phyloP scores from a whole-genome alignment of 2,888 invertebrate genomes.

The Leptopilina myrica region DNA sequence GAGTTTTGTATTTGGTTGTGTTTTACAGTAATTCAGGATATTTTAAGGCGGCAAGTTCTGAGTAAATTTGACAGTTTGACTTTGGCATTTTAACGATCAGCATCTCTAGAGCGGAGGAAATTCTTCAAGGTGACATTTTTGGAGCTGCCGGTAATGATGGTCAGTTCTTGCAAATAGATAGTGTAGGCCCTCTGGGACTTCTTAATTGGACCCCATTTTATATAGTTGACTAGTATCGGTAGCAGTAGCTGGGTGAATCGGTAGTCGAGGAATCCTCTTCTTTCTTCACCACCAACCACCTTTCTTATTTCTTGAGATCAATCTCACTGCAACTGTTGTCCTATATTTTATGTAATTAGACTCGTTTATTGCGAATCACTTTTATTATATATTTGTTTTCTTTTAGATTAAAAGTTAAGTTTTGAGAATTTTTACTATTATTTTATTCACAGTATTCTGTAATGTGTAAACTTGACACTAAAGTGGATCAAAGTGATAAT shows the following conservation, averaged over 20 bases:
- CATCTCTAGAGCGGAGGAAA: conserved; percentile 64
- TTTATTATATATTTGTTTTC: neutral
- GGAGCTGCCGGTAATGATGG: conserved; percentile 57
- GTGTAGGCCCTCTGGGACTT: conserved; percentile 55
- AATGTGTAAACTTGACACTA: no score
- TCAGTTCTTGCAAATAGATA: conserved; percentile 63
- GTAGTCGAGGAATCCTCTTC: conserved; percentile 58
- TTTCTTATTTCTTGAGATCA: conserved; percentile 4
- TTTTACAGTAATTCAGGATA: conserved; percentile 25
- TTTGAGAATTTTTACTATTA: no score
- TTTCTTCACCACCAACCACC: conserved; percentile 41
- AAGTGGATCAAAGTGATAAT: no score
- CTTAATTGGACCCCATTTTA: conserved; percentile 75
- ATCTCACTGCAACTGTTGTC: conserved; percentile 32
- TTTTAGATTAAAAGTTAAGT: no score
- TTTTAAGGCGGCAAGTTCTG: conserved; percentile 43
- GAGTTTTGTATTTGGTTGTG: neutral
- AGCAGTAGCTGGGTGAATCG: conserved; percentile 59
- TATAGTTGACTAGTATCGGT: conserved; percentile 65
- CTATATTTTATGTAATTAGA: no score
- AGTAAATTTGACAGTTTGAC: conserved; percentile 37
- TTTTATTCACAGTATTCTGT: no score
- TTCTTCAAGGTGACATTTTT: conserved; percentile 70
- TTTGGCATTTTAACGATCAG: conserved; percentile 73
- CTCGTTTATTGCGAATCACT: neutral